Base-by-base conservation (phyloP, 2,888 invertebrate genomes). In the Harpagoxenus sublaevis region DNA sequence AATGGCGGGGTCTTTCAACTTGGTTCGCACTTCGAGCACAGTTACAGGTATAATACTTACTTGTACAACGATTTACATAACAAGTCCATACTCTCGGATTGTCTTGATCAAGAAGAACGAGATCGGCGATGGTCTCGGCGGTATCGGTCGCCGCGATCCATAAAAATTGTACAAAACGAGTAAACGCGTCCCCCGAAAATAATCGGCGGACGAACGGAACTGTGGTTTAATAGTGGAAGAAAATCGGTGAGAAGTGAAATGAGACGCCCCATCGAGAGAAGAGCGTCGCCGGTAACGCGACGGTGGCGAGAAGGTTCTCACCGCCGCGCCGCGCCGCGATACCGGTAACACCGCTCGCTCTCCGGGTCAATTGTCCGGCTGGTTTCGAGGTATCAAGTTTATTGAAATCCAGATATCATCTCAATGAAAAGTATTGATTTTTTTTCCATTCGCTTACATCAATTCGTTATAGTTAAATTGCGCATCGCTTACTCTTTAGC, bases 381-480 rank as follows among this genome's bases (percentile, higher is more conserved):
- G 42, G 88, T 92, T 95, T 95, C 95, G 95, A 95, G 95, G 93
- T 94, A 94, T 93, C 94, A 94, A 94, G 93, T 94, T 94, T 94
- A 94, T 94, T 94, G 93, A 94, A 94, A 94, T 94, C 90, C 93
- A 94, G 94, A 94, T 93, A 93, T 92, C 88, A 89, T 93, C 91
- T 93, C 93, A 92, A 93, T 93, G 93, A 94, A 94, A 92, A 91
- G 91, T 93, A 94, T 93, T 92, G 91, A 92, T 93, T 81, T 81
- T 93, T 79, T 81, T 94, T 93, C 88, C 92, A 93, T 89, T 94
- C 91, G 93, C 92, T 94, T 94, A 94, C 94, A 94, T 94, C 92
- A 92, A 94, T 94, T 91, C 92, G 91, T 93, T 78, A 93, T 92
- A 93, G 91, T 81, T 93, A 92, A 78, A 93, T 89, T 93, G 92